A percentile compares a stretch with the other conserved stretches of the same genome.
These are phyloP conservation scores for Ctenosaura bakeri DNA, from an alignment of 2,797 vertebrate species.

Conservation along the genomic window DNA sequence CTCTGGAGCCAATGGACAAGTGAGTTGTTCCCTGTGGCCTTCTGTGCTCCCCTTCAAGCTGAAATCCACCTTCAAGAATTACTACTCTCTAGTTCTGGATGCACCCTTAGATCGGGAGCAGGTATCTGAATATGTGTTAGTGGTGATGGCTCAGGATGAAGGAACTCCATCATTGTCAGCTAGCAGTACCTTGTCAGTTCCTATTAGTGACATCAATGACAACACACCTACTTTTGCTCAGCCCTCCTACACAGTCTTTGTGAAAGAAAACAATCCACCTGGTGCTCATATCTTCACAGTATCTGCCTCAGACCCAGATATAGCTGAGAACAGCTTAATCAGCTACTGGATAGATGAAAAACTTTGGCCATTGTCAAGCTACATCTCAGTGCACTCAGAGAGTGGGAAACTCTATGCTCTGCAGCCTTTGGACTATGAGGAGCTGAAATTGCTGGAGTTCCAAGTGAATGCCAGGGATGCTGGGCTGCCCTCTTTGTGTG, in stretches of 20 bases:
- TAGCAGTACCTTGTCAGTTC: conserved; percentile 65
- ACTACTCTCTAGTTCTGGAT: conserved; percentile 81
- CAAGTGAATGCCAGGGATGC: conserved; percentile 75
- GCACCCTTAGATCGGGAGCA: conserved; percentile 75
- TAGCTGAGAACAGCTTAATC: conserved; percentile 72
- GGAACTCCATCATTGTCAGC: conserved; percentile 73
- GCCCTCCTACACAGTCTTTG: conserved; percentile 75
- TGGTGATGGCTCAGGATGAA: conserved; percentile 72
- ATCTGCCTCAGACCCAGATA: conserved; percentile 77
- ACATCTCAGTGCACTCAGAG: conserved; percentile 80
- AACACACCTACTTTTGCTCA: conserved; percentile 78
- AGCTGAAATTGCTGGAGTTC: conserved; percentile 73
- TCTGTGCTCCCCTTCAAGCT: conserved; percentile 77
- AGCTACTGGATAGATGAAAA: conserved; percentile 68
- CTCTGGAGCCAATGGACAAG: conserved; percentile 81
- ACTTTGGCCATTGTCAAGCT: conserved; percentile 69
- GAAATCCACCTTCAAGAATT: conserved; percentile 78
- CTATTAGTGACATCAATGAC: conserved; percentile 82
- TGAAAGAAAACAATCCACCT: conserved; percentile 81
- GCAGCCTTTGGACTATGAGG: conserved; percentile 77
- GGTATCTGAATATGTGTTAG: conserved; percentile 60
- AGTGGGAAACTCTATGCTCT: conserved; percentile 75
- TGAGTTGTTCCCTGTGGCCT: conserved; percentile 74
- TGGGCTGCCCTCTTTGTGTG: conserved; percentile 71
- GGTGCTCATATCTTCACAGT: conserved; percentile 78